Base-by-base conservation (phyloP, 2,113 vertebrate species). In the Xenus cinereus region DNA sequence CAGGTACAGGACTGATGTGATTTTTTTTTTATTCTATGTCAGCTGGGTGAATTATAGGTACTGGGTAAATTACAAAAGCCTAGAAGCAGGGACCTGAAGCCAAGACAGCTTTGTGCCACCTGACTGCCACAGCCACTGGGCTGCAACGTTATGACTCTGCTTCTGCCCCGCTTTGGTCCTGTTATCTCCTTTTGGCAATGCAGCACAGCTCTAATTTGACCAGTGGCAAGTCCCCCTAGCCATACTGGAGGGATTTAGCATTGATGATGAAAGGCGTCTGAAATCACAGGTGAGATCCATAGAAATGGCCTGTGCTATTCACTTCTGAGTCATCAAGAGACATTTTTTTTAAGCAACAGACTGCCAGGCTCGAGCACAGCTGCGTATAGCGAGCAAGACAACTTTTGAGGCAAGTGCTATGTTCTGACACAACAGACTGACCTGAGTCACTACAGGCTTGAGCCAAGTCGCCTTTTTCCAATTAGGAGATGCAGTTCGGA, bases 321-420 rank as follows among this genome's bases (percentile, higher is more conserved):
- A 79, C 78, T 87, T 84, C 66, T 91, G 96, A 97, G 81, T 98
- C 91, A 96, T 77, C 94, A 60, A 46, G 28, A 67, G 83, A 93
- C 64, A 15, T 71, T 91, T 62, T 62, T 48, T 89, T 86, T 12
- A 87, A 81, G 84, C 66, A 93, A 64, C 37, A 27, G 23, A 7
- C 26, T 74, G 30, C 54, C 59, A 14, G 16, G 12, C 63, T 84
- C 33, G 39, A 93, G 76, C 66, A 81, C 76, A 96, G 72, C 62
- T 92, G 80, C 33, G 21, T 51, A 14, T 10, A 71, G 14, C 56
- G 35, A 74, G 32, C 24, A 78, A 81, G 90, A 74, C 16, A 81
- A 68, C 23, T 87, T 90, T 82, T 63, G 56, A 81, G 68, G 64
- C 76, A 93, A 90, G 45, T 30, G 43, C 30, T 67, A 1, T 45